phyloP scores from a whole-genome alignment of 2,113 vertebrate species.

The Erpornis zantholeuca region DNA sequence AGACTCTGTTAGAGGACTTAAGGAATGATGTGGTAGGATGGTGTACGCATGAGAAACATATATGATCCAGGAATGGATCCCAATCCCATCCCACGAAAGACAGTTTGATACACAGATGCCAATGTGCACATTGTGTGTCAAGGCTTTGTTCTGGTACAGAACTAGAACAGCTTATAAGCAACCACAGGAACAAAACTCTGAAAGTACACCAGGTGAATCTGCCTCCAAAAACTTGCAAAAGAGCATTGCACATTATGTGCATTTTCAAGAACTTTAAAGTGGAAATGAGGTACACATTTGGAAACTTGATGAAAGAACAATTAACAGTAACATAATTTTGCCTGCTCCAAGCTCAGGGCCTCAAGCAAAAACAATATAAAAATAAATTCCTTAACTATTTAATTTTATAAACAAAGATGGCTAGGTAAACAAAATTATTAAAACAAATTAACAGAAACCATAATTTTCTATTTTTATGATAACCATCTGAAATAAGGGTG shows the following conservation, averaged over 20 bases:
- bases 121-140: neutral
- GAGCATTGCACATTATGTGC: neutral
- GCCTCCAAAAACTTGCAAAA: neutral
- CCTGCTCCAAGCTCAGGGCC: neutral
- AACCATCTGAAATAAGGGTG: neutral
- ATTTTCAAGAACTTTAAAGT: neutral
- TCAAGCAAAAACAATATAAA: neutral
- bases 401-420: neutral
- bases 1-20: neutral
- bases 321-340: neutral
- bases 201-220: neutral
- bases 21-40: accelerated
- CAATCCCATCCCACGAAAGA: neutral
- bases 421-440: neutral
- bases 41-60: neutral
- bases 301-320: neutral
- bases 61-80: neutral
- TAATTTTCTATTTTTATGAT: neutral
- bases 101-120: neutral
- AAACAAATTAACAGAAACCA: neutral
- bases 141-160: neutral
- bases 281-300: neutral
- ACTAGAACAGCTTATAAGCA: neutral
- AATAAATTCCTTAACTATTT: neutral
- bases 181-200: neutral